Evolutionary conservation across 2,797 vertebrate species (phyloP).

Genomic region (Acanthurus lineatus): DNA sequence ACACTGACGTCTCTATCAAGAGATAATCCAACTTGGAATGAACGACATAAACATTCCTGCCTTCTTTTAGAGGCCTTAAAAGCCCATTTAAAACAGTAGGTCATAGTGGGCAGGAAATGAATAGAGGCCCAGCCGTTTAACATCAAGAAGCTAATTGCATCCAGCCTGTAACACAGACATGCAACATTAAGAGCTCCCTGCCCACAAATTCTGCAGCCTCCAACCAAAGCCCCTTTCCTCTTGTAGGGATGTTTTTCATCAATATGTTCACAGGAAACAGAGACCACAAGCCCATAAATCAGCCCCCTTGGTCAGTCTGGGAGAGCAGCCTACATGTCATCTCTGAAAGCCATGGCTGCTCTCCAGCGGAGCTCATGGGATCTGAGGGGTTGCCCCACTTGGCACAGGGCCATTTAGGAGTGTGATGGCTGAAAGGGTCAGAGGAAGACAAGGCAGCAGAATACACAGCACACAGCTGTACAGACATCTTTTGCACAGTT

Average conservation of each 20-base stretch:
- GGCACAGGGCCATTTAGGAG: constrained; percentile 45
- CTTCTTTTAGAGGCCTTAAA: constrained; percentile 31
- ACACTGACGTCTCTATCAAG: constrained; percentile 9
- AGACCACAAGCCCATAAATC: constrained; percentile 50
- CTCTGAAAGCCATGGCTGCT: constrained; percentile 52
- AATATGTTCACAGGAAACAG: constrained; percentile 61
- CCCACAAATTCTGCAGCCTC: constrained; percentile 56
- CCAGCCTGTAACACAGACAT: constrained; percentile 68
- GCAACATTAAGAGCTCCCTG: constrained; percentile 67
- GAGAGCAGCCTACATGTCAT: constrained; percentile 28
- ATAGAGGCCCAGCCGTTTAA: constrained; percentile 61
- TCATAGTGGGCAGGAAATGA: constrained; percentile 67
- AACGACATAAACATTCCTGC: constrained; percentile 42
- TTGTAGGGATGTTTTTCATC: constrained; percentile 75
- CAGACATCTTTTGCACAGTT: not conserved
- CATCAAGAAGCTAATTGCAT: constrained; percentile 72
- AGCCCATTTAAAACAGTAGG: constrained; percentile 32
- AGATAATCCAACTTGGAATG: not conserved
- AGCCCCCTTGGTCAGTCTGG: constrained; percentile 32
- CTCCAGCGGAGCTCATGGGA: constrained; percentile 49
- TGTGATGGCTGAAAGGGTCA: constrained; percentile 51
- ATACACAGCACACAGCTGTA: not conserved
- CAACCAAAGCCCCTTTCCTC: constrained; percentile 70
- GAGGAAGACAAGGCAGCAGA: constrained; percentile 20
- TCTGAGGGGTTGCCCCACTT: constrained; percentile 38